phyloP scores from a whole-genome alignment of 2,797 vertebrate species.

The Serranus cabrilla region DNA sequence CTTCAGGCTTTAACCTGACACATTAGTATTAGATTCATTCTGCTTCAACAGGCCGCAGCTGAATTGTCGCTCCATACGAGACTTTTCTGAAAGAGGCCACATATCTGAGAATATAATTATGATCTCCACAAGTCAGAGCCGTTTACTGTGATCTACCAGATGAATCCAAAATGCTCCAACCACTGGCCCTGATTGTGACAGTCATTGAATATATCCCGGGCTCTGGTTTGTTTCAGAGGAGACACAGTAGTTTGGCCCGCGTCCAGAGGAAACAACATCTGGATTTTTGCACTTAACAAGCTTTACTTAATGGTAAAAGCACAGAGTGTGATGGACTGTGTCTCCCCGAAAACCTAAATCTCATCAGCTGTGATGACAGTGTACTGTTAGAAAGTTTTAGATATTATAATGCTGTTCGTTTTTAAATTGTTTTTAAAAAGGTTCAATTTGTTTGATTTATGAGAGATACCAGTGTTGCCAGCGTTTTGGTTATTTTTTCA shows the following conservation, averaged over 20 bases:
- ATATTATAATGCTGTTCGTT: background rate
- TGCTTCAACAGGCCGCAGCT: background rate
- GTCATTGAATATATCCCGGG: slow-evolving; percentile 34
- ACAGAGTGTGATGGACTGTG: slow-evolving; percentile 37
- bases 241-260: slow-evolving; percentile 51
- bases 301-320: slow-evolving; percentile 50
- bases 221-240: slow-evolving; percentile 61
- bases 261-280: slow-evolving; percentile 72
- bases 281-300: slow-evolving; percentile 56
- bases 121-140: slow-evolving; percentile 24
- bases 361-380: slow-evolving; percentile 20
- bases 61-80: background rate
- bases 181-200: slow-evolving; percentile 42
- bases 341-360: slow-evolving; percentile 30
- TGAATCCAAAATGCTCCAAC: slow-evolving; percentile 10
- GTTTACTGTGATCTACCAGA: slow-evolving; percentile 15
- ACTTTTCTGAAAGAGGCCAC: slow-evolving; percentile 18
- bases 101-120: slow-evolving; percentile 24
- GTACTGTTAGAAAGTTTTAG: background rate
- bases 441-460: too few species aligned
- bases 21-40: slow-evolving; percentile 15
- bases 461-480: background rate
- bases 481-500: slow-evolving; percentile 8
- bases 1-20: slow-evolving; percentile 5
- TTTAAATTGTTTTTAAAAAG: background rate